Evolutionary conservation across 2,888 invertebrate genomes (phyloP), one percentile per base, ranked within the genome.

Genomic region (Hipparchia sbordonii): DNA sequence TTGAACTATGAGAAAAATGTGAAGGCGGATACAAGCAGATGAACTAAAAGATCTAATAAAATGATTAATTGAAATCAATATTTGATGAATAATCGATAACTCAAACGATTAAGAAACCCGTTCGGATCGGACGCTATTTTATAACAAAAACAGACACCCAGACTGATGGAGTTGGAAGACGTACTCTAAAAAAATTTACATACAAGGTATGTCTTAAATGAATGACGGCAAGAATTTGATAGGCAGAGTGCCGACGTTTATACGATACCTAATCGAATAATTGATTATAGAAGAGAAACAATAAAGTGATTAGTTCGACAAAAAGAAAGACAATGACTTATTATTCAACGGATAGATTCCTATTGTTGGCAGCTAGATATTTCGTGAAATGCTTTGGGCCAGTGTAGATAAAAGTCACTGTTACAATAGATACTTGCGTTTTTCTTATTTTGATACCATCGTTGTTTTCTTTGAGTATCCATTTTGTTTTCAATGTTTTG

Each of bases 231-330:
- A 85, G 83, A 86, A 89, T 89, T 86, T 77, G 87, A 90, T 87
- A 87, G 80, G 87, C 89, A 81, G 80, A 83, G 82, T 83, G 82
- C 87, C 86, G 90, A 87, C 89, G 85, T 89, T 89, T 90, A 88
- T 90, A 87, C 85, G 89, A 88, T 90, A 92, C 86, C 86, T 90
- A 92, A 93, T 90, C 89, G 91, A 92, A 88, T 93, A 93, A 93
- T 93, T 93, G 93, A 93, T 93, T 93, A 91, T 88, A 89, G 86
- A 87, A 90, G 85, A 85, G 85, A 89, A 93, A 93, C 93, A 93
- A 93, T 93, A 90, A 91, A 93, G 91, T 92, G 92, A 93, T 93
- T 93, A 93, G 92, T 91, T 88, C 82, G 87, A 93, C 90, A 91
- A 92, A 92, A 93, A 90, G 88, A 89, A 88, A 90, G 92, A 93